Evolutionary conservation across 1,140 invertebrate species (phyloP).

Genomic region (Lepidotrigona ventralis): DNA sequence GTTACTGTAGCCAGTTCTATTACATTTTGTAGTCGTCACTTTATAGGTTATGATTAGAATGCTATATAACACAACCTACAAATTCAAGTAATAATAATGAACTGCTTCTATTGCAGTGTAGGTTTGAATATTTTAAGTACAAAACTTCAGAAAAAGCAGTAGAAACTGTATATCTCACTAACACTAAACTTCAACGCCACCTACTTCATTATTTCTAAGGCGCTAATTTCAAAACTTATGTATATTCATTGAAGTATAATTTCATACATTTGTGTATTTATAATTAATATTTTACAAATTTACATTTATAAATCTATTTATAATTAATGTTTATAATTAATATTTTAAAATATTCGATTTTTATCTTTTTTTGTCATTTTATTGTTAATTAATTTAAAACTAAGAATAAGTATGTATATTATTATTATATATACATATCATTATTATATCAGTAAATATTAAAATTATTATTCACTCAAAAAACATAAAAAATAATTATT

Average conservation of each 20-base stretch:
- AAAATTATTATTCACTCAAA: too few species aligned
- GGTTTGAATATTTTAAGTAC: not conserved
- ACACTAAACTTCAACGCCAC: not conserved
- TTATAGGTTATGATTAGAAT: slow-evolving; percentile 32
- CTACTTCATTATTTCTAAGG: not conserved
- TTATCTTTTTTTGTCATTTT: not conserved
- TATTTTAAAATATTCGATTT: not conserved
- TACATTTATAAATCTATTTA: too few species aligned
- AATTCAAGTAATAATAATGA: not conserved
- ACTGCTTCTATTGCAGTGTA: not conserved
- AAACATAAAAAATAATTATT: too few species aligned
- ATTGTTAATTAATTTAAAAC: not conserved
- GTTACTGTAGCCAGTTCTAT: not conserved
- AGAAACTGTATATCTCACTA: not conserved
- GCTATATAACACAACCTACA: not conserved
- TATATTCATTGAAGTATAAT: not conserved
- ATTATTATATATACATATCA: too few species aligned
- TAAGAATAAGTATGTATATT: not conserved
- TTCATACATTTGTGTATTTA: not conserved
- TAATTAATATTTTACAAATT: too few species aligned
- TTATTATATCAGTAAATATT: not conserved
- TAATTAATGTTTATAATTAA: not conserved
- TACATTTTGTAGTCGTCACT: slow-evolving; percentile 2
- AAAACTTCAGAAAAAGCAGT: not conserved
- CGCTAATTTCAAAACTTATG: slow-evolving; percentile 1